A percentile compares a stretch with the other conserved stretches of the same genome.
Conservation (phyloP, 1,140 invertebrate species). For the Drosophila rufa region DNA sequence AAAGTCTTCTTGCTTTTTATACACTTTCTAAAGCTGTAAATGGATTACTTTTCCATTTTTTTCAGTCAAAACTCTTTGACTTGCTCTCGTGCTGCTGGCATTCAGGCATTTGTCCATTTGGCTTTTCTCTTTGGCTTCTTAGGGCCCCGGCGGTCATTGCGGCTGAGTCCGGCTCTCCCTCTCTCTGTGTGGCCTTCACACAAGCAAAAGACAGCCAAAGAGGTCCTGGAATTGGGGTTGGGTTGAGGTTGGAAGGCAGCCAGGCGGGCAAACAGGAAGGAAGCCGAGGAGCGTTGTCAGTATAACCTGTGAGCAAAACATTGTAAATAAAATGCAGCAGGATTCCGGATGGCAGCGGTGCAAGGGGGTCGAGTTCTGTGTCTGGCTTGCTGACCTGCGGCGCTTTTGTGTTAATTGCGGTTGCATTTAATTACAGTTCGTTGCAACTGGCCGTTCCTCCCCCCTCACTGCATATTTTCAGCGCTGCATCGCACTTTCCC, state of each 20-base stretch:
- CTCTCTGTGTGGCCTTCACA: slow-evolving; percentile 26
- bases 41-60: background rate
- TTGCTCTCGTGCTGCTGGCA: slow-evolving; percentile 15
- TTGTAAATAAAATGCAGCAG: slow-evolving; percentile 75
- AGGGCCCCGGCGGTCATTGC: slow-evolving; percentile 56
- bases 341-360: slow-evolving; percentile 24
- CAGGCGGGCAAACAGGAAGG: slow-evolving; percentile 1
- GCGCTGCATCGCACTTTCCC: slow-evolving; percentile 11
- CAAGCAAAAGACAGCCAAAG: slow-evolving; percentile 18
- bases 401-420: slow-evolving; percentile 84
- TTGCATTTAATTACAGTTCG: slow-evolving; percentile 82
- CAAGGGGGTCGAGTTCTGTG: slow-evolving; percentile 35
- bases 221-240: slow-evolving; percentile 13
- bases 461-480: slow-evolving; percentile 10
- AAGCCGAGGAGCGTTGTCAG: slow-evolving; percentile 45
- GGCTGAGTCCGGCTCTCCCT: slow-evolving; percentile 20
- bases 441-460: slow-evolving; percentile 60
- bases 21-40: background rate
- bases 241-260: slow-evolving; percentile 12
- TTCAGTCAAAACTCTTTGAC: slow-evolving; percentile 6
- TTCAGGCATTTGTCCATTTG: slow-evolving; percentile 53
- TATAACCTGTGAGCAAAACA: slow-evolving; percentile 68
- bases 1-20: background rate
- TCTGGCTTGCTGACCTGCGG: slow-evolving; percentile 76
- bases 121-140: slow-evolving; percentile 57